Base-by-base conservation (phyloP, 2,113 vertebrate genomes). In the Melanerpes aurifrons region DNA sequence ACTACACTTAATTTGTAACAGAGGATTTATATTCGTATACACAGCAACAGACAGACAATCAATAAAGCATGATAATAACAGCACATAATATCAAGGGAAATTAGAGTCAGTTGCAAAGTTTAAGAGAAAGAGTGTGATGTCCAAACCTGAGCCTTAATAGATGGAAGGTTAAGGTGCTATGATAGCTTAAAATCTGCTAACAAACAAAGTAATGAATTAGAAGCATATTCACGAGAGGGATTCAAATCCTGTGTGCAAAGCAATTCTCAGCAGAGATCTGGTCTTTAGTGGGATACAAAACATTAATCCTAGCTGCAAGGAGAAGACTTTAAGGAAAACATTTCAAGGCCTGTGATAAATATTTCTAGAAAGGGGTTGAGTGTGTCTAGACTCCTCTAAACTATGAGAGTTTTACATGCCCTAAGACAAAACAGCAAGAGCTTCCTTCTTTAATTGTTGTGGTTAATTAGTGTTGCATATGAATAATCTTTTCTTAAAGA, bases 31-130 rank as follows among this genome's bases (percentile, higher is more conserved):
- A 96, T 82, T 77, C 92, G 95, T 93, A 53, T 21, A 85, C 94
- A 97, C 81, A 95, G 90, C 89, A 95, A 91, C 78, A 88, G 97
- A 94, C 95, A 97, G 94, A 86, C 75, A 89, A 94, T 97, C 97
- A 93, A 97, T 97, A 97, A 91, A 81, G 95, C 88, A 89, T 95
- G 95, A 96, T 96, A 93, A 97, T 94, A 97, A 96, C 93, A 89
- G 95, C 91, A 71, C 91, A 88, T 93, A 94, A 94, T 97, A 97
- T 94, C 95, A 96, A 92, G 96, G 96, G 91, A 96, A 96, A 89
- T 97, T 93, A 97, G 92, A 93, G 93, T 95, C 95, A 94, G 89
- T 66, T 90, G 94, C 68, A 68, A 31, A 74, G 54, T 94, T 93
- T 94, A 95, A 95, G 96, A 67, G 96, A 74, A 95, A 87, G 86